Evolutionary conservation across 2,797 vertebrate species (phyloP), one percentile per base, ranked within the genome.

Genomic region (Hydrocynus forskahlii): DNA sequence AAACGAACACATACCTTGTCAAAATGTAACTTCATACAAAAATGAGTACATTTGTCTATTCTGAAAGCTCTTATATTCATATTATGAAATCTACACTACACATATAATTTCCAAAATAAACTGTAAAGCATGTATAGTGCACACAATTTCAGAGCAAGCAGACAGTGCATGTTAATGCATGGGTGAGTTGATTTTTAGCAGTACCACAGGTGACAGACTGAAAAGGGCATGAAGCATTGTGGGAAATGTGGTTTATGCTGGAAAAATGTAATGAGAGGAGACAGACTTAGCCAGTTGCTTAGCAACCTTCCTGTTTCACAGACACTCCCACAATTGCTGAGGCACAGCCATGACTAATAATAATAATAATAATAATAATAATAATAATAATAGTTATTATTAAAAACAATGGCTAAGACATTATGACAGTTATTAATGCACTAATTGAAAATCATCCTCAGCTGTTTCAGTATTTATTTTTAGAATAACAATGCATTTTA

Each of bases 1-100:
- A 62, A 62, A 62, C 2, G 2, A 2, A 62, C 50, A 78, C 6
- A 78, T 76, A 29, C 60, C 23, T 57, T 21, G 10, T 50, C 7
- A 9, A 43, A 38, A 68, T 17, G 94, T 91, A 95, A 93, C 91
- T 93, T 93, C 95, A 94, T n/a, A 92, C 92, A 92, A 92, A 89
- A 93, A 88, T 52, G 93, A 95, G 94, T 90, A 84, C 93, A 93
- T 85, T 85, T 89, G 90, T 92, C 72, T 85, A 70, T 90, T 92
- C 92, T 90, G 55, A n/a, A n/a, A 60, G n/a, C 9, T 13, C 57
- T 59, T 12, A 45, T 45, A 59, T 92, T 90, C 92, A 68, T 23
- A 38, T 91, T 88, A 89, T 87, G 92, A 89, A 86, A 84, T 92
- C 82, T 90, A 88, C 88, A 93, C 96, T 95, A 92, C 94, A 95